Evolutionary conservation across 2,797 vertebrate genomes (phyloP).

Genomic region (Coilia nasus): DNA sequence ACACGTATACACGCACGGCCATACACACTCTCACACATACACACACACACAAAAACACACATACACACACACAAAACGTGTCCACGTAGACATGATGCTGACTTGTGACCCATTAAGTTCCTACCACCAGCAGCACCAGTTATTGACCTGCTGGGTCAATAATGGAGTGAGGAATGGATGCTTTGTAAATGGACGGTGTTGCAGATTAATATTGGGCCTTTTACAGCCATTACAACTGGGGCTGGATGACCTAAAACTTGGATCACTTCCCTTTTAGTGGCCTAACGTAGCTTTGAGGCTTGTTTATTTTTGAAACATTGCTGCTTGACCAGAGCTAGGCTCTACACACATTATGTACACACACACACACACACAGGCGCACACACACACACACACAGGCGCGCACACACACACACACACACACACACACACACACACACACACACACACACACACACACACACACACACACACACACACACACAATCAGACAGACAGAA

Average conservation of each 20-base stretch:
- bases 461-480: background rate
- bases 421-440: background rate
- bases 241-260: background rate
- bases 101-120: background rate
- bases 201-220: background rate
- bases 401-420: background rate
- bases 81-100: background rate
- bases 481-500: background rate
- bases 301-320: constrained; percentile 3
- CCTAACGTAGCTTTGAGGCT: background rate
- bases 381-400: background rate
- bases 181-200: background rate
- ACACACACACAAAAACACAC: too few species aligned
- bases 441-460: background rate
- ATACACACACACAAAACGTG: too few species aligned
- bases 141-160: background rate
- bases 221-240: background rate
- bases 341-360: background rate
- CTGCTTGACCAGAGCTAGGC: background rate
- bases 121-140: background rate
- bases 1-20: too few species aligned
- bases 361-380: background rate
- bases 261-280: background rate
- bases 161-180: background rate
- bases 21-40: too few species aligned